Base-by-base conservation (phyloP, 2,888 invertebrate species). In the Chironomus tentans region DNA sequence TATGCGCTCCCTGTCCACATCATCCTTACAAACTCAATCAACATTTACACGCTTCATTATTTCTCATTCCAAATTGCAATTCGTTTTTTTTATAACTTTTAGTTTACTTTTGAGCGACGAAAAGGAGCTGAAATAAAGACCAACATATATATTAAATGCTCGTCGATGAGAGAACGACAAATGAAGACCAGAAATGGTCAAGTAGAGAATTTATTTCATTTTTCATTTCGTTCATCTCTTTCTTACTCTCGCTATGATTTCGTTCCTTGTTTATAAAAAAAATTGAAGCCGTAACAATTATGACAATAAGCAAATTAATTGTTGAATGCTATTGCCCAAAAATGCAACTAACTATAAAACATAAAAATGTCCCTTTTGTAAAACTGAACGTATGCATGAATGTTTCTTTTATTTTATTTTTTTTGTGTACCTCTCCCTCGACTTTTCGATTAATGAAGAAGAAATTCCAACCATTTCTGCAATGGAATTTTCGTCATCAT, bases 221-320 rank as follows among this genome's bases (percentile, higher is more conserved):
- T 22, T 62, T 62, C 62, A 62, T 62, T 62, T 22, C 62, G 21
- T 62, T 15, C 21, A 21, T 62, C 15, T 12, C 38, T 38, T 38
- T 38, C 38, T 38, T 7, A 10, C 38, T 38, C 10, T 38, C 38
- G 56, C 15, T 6, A 18, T 18, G 56, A 56, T 5, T 56, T 68
- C 13, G 6, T 12, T 13, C 22, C 15, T 68, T 68, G 15, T 68
- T 28, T 13, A 28, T 1, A 18, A 22, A 62, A 62, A 22, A 38
- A 10, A 38, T 68, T 68, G 70, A 46, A 68, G 46, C 68, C 68
- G 68, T 68, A 68, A 68, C 68, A 68, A 68, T 68, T 68, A 68
- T 68, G 68, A 68, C 68, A 68, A 68, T 68, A 46, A 38, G 28
- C 21, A 47, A 70, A 70, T 38, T 68, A 28, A 38, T 68, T 68